Conservation (phyloP, 2,888 invertebrate species). For the Plagodis dolabraria region DNA sequence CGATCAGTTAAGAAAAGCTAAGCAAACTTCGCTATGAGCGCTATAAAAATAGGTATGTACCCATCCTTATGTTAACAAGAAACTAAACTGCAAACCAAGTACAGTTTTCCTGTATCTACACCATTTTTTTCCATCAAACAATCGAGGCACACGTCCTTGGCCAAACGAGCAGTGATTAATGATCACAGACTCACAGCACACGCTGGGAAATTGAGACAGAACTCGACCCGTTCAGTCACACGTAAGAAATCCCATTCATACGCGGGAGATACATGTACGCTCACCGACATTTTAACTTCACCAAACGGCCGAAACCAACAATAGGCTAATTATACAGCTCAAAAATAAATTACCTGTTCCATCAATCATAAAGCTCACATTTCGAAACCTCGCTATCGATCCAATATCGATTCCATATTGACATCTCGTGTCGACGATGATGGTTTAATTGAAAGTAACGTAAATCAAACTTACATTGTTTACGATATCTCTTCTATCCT, state of each 20-base stretch:
- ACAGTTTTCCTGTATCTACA: no score
- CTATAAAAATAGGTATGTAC: no score
- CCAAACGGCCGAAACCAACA: slow-evolving; percentile 63
- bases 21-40: no score
- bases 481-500: slow-evolving; percentile 22
- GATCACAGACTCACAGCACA: slow-evolving; percentile 42
- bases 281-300: slow-evolving; percentile 52
- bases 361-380: slow-evolving; percentile 59
- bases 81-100: no score
- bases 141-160: slow-evolving; percentile 55
- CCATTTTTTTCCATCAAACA: slow-evolving; percentile 29
- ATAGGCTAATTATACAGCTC: slow-evolving; percentile 71
- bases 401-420: slow-evolving; percentile 34
- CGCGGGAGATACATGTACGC: slow-evolving; percentile 30
- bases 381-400: slow-evolving; percentile 33
- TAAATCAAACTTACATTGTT: slow-evolving; percentile 44
- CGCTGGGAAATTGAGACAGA: slow-evolving; percentile 64
- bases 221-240: slow-evolving; percentile 50
- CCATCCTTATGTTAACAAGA: no score
- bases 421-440: slow-evolving; percentile 30
- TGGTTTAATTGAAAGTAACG: slow-evolving; percentile 33
- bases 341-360: slow-evolving; percentile 61
- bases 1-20: no score
- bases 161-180: slow-evolving; percentile 76
- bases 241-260: slow-evolving; percentile 60